These are phyloP conservation scores for Champsocephalus esox DNA, from an alignment of 2,797 vertebrate species.

Conservation along the genomic window DNA sequence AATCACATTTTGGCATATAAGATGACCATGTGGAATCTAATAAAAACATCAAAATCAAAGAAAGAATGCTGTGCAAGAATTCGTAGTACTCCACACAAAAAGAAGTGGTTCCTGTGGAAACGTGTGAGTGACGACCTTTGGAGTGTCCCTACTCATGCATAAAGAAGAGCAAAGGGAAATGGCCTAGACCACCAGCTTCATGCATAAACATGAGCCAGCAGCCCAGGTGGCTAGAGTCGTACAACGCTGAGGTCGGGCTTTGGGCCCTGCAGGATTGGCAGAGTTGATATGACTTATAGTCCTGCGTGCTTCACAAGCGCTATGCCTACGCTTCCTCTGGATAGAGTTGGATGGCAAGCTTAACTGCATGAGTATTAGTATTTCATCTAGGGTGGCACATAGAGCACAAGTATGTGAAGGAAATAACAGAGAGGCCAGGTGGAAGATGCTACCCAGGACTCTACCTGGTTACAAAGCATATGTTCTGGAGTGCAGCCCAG, in stretches of 20 bases:
- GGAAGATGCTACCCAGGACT: constrained; percentile 40
- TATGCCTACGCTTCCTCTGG: constrained; percentile 13
- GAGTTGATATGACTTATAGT: constrained; percentile 55
- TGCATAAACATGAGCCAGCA: constrained; percentile 77
- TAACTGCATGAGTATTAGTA: background rate
- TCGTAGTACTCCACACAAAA: constrained; percentile 7
- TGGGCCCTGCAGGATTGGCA: constrained; percentile 49
- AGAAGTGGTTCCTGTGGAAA: constrained; percentile 51
- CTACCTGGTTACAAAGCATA: constrained; percentile 53
- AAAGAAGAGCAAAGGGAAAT: constrained; percentile 74
- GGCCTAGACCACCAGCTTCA: constrained; percentile 60
- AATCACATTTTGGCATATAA: background rate
- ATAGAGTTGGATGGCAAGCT: constrained; percentile 24
- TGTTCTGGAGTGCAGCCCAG: constrained; percentile 48
- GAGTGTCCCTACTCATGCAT: constrained; percentile 78
- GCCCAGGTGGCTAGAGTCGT: constrained; percentile 67
- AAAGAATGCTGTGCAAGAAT: background rate
- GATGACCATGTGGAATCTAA: background rate
- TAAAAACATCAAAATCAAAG: background rate
- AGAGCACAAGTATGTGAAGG: constrained; percentile 7
- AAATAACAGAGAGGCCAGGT: constrained; percentile 21
- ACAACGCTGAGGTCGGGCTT: constrained; percentile 62
- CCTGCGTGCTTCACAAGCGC: constrained; percentile 32
- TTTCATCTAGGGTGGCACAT: constrained; percentile 11
- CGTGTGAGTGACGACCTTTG: constrained; percentile 60